Evolutionary conservation across 1,140 invertebrate species (phyloP), one percentile per base, ranked within the genome.

Genomic region (Dendroctonus valens): DNA sequence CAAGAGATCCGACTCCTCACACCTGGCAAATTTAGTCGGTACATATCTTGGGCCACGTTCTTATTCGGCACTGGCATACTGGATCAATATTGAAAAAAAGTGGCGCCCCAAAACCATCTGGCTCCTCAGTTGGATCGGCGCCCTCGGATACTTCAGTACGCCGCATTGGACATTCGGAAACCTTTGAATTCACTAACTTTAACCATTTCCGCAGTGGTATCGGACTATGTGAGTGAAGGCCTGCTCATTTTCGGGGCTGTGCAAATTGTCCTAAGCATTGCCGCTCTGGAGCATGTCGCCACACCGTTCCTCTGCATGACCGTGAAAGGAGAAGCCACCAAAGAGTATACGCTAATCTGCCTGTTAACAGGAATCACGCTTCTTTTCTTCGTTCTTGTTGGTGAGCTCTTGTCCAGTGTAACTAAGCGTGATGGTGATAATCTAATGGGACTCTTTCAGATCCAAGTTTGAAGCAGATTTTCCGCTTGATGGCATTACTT

Each of bases 111-210:
- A 73, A 46, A 65, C 67, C 41, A 60, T 75, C 7, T 73, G 69
- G 70, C 15, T 70, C 11, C 59, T 75, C 6, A 72, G 70, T 52
- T 75, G 72, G 70, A 15, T 75, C 6, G 73, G 73, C 50, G 64
- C 72, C n/a, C 52, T 69, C 12, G 73, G 73, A 61, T 75, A 75
- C 63, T 70, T 73, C 12, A 69, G 73, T 75, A 69, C 69, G 73
- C 46, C 11, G 2, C 12, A 44, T 59, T 59, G 7, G 15, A 14
- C 7, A 7, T 40, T 37, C 46, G 8, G 38, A 26, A 5, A 41
- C 42, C 41, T 7, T 3, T 9, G 9, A 39, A 42, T 5, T 5
- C 6, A 42, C 9, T 15, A 14, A 52, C 5, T 54, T 5, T 49
- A 11, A 38, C 49, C 8, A 15, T 2, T 52, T 52, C 11, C 50